Percentiles rank a stretch among this genome's conserved stretches.
Evolutionary conservation across 2,797 vertebrate species (phyloP).

Genomic region (Phataginus tetradactyla): DNA sequence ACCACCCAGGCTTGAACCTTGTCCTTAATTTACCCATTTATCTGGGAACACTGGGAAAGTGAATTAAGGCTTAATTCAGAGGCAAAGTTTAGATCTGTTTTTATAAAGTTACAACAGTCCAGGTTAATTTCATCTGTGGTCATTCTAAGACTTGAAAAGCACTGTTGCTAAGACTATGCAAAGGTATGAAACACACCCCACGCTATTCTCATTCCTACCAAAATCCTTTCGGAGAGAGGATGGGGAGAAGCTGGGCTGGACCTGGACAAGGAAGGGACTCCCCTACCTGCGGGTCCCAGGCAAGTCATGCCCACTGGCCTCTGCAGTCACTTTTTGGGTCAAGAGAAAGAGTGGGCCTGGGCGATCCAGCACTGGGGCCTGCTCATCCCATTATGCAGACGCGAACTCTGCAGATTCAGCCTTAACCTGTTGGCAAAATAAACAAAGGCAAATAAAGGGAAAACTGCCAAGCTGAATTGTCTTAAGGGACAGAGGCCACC

Average conservation of each 20-base stretch:
- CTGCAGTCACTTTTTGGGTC: neutral
- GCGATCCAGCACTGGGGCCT: neutral
- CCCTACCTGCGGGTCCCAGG: neutral
- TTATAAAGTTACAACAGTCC: constrained; percentile 20
- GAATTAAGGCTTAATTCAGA: neutral
- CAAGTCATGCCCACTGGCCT: constrained; percentile 25
- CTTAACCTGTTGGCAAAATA: constrained; percentile 60
- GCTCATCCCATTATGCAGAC: neutral
- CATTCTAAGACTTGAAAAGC: constrained; percentile 34
- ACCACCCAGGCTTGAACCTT: neutral
- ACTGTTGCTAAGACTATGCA: neutral
- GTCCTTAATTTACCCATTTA: neutral
- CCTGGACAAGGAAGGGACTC: neutral
- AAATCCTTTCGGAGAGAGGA: neutral
- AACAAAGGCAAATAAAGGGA: constrained; percentile 43
- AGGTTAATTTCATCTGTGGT: neutral
- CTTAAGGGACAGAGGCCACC: neutral
- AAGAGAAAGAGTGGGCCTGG: neutral
- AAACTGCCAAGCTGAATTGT: neutral
- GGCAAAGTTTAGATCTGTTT: neutral
- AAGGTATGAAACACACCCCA: constrained; percentile 3
- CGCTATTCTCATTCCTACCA: constrained; percentile 37
- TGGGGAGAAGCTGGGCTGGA: neutral
- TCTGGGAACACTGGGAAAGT: neutral
- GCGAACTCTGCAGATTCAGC: constrained; percentile 13